Evolutionary conservation across 2,888 invertebrate genomes (phyloP).

Genomic region (Amphipoea oculea): DNA sequence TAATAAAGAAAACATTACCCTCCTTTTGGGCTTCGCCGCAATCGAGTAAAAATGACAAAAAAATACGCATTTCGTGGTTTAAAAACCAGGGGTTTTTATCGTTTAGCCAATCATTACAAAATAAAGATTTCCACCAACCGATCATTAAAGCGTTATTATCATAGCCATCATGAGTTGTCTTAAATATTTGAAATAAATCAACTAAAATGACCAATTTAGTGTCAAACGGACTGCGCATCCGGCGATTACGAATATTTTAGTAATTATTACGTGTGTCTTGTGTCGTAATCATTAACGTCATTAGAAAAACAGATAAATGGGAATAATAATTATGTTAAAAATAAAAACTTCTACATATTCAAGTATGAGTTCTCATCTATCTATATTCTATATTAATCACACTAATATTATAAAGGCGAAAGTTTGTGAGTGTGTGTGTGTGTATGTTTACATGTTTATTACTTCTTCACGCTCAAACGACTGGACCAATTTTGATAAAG

Average conservation of each 20-base stretch:
- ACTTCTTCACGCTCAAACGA: no score
- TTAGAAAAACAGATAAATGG: constrained; percentile 23
- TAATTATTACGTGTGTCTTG: constrained; percentile 42
- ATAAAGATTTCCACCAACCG: background rate
- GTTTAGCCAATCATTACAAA: background rate
- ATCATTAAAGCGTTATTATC: constrained; percentile 41
- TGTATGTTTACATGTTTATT: no score
- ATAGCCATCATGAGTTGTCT: constrained; percentile 23
- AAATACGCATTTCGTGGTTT: background rate
- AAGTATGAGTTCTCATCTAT: no score
- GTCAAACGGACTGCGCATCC: constrained; percentile 50
- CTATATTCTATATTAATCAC: no score
- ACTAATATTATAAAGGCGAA: no score
- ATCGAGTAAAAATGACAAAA: background rate
- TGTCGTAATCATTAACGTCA: constrained; percentile 22
- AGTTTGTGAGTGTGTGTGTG: no score
- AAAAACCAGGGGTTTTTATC: background rate
- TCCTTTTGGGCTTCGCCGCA: background rate
- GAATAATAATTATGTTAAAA: background rate
- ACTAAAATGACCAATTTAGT: constrained; percentile 52
- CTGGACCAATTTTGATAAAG: no score
- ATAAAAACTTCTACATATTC: background rate
- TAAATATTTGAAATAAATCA: constrained; percentile 57
- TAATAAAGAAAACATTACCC: background rate
- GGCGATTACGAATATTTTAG: constrained; percentile 54